These are phyloP conservation scores for Pionites leucogaster DNA, from an alignment of 2,113 vertebrate species.

Conservation along the genomic window DNA sequence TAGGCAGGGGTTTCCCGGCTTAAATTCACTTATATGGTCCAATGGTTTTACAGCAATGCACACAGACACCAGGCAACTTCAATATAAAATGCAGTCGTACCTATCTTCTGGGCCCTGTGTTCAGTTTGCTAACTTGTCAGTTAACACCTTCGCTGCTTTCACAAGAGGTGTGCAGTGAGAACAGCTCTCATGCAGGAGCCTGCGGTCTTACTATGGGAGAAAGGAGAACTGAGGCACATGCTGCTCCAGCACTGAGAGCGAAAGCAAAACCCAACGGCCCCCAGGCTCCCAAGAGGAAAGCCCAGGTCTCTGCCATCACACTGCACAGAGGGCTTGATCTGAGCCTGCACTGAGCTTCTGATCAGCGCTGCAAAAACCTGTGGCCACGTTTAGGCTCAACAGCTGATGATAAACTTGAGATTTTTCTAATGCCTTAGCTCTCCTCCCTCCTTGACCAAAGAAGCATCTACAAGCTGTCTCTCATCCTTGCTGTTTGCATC, in stretches of 20 bases:
- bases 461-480: background rate
- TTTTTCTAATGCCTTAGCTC: background rate
- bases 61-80: background rate
- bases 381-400: background rate
- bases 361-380: background rate
- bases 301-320: background rate
- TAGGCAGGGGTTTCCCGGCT: background rate
- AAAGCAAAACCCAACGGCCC: background rate
- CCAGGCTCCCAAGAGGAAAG: background rate
- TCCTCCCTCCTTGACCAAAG: background rate
- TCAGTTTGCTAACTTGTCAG: background rate
- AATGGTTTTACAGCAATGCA: background rate
- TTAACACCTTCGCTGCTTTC: background rate
- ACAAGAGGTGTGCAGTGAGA: background rate
- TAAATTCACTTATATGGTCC: background rate
- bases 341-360: fast-evolving
- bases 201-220: background rate
- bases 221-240: background rate
- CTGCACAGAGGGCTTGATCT: fast-evolving
- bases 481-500: background rate
- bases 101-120: background rate
- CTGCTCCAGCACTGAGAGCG: fast-evolving
- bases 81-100: background rate
- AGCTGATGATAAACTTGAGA: background rate
- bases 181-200: background rate